phyloP scores from a whole-genome alignment of 2,113 vertebrate species.

The Pteropus alecto region DNA sequence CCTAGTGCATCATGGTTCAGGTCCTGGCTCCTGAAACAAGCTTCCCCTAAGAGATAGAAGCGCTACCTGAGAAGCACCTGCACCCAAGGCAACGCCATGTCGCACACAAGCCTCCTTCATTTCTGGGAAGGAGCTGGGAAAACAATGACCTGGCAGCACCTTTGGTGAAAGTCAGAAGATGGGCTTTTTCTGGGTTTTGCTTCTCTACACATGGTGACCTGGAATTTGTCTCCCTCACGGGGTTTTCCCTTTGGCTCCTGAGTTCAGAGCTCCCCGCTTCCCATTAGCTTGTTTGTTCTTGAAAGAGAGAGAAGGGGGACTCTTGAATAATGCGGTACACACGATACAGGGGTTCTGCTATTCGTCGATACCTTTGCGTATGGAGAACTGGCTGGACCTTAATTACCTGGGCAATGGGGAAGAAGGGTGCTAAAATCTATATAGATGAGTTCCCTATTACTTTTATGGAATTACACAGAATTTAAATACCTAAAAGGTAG shows the following conservation, averaged over 20 bases:
- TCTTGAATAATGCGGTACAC: neutral
- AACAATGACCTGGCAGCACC: fast-evolving
- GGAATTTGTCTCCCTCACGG: fast-evolving
- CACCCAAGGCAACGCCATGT: fast-evolving
- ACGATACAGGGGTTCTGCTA: neutral
- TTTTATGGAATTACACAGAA: neutral
- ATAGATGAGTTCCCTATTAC: neutral
- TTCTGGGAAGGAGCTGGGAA: neutral
- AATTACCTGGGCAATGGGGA: neutral
- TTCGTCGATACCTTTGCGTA: neutral
- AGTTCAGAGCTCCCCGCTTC: neutral
- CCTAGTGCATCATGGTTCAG: neutral
- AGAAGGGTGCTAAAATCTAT: neutral
- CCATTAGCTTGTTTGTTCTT: neutral
- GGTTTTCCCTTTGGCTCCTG: neutral
- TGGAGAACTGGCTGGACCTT: neutral
- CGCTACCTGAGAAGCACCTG: no score
- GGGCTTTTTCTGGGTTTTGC: neutral
- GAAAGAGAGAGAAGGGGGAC: no score
- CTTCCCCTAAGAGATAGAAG: fast-evolving
- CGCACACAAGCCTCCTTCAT: fast-evolving
- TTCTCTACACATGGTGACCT: fast-evolving
- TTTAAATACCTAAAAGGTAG: neutral
- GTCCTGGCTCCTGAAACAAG: neutral
- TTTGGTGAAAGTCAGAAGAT: neutral